Base-by-base conservation (phyloP, 2,888 invertebrate species). In the Alsophila aescularia region DNA sequence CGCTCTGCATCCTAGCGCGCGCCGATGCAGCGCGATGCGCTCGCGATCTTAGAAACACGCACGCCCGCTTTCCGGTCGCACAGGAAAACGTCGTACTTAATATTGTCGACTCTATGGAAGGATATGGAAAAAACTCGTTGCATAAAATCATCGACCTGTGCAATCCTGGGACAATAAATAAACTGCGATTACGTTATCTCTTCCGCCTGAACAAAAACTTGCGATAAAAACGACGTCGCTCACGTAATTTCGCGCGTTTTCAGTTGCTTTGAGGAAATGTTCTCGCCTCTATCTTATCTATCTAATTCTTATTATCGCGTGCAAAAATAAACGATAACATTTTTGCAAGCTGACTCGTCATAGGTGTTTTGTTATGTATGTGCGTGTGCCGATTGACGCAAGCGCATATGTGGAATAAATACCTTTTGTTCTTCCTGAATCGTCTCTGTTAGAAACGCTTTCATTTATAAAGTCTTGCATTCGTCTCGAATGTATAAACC, bases 221-320 rank as follows among this genome's bases (percentile, higher is more conserved):
- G 39, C 50, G 58, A 52, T 68, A 75, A 77, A 73, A 77, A 64
- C 58, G 45, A 58, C 60, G 59, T 72, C 69, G 62, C 70, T 73
- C 65, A 68, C 68, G 65, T 73, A 64, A 69, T 64, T 66, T 64
- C 66, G 62, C 70, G 64, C 63, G 31, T 65, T 67, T 66, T 64
- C 63, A 63, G 85, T 86, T 81, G 83, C 86, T 77, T 82, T 73
- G 83, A 85, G 87, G 88, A 89, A 89, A 87, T 73, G 79, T 72
- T 73, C 69, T 71, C 64, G 57, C 42, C 42, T 53, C 61, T 75
- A 79, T 76, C 79, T 82, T 80, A 86, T 84, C 84, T 80, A 85
- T 83, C 83, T 72, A 70, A 77, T 73, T 54, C 67, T 62, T 65
- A 72, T 76, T 77, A 80, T 80, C 79, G 52, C 61, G 49, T 52